Percentiles rank a stretch among this genome's conserved stretches.
phyloP scores from a whole-genome alignment of 2,797 vertebrate genomes.

The Remorina albescens region DNA sequence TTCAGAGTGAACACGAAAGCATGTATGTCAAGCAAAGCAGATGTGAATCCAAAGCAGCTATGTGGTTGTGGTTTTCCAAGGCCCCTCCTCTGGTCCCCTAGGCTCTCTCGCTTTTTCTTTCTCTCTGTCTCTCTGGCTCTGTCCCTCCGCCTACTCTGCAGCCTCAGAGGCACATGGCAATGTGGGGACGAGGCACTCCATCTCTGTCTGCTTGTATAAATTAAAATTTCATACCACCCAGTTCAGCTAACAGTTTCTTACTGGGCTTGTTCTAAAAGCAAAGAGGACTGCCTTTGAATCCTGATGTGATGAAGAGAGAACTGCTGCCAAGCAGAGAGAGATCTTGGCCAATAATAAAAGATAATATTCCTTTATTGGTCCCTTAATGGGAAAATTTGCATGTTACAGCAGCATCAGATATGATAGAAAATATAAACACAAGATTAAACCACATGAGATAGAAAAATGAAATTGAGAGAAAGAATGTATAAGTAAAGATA shows the following conservation, averaged over 20 bases:
- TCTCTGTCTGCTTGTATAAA: slow-evolving; percentile 73
- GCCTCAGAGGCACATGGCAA: slow-evolving; percentile 63
- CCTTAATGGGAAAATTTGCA: no score
- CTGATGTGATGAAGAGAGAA: slow-evolving; percentile 46
- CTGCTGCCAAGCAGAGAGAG: slow-evolving; percentile 56
- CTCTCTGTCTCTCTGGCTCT: slow-evolving; percentile 27
- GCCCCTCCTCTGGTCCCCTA: slow-evolving; percentile 75
- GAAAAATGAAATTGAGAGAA: no score
- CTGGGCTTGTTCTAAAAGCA: slow-evolving; percentile 68
- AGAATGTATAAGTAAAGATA: no score
- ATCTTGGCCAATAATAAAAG: slow-evolving; percentile 66
- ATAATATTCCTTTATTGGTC: no score
- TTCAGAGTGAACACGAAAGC: slow-evolving; percentile 62
- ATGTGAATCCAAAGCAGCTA: slow-evolving; percentile 76
- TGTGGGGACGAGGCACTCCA: slow-evolving; percentile 64
- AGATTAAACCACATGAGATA: no score
- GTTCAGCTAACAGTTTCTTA: slow-evolving; percentile 72
- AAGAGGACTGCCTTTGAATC: slow-evolving; percentile 61
- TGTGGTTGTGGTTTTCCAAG: slow-evolving; percentile 79
- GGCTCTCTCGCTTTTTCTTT: slow-evolving; percentile 46
- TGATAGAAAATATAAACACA: no score
- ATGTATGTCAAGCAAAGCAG: slow-evolving; percentile 75
- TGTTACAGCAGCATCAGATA: no score
- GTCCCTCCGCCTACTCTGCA: slow-evolving; percentile 37
- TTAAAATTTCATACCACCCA: slow-evolving; percentile 81